Conservation (phyloP, 2,888 invertebrate species). For the Brassicogethes aeneus region DNA sequence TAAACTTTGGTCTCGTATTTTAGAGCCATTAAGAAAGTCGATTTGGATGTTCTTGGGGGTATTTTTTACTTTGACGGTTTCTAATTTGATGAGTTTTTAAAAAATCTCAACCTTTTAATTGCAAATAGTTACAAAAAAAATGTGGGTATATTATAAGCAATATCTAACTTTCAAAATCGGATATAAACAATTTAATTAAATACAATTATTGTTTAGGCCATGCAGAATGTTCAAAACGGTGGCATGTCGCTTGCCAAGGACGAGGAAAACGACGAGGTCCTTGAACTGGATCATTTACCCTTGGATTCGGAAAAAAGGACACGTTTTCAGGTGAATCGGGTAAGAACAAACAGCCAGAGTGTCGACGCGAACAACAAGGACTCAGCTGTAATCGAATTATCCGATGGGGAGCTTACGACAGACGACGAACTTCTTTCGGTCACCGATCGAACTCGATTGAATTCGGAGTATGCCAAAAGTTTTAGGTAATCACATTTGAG, state of each 20-base stretch:
- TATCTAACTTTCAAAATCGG: too few relatives aligned
- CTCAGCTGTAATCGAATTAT: conserved; percentile 13
- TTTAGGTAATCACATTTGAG: conserved; percentile 67
- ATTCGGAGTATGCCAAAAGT: conserved; percentile 60
- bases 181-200: too few relatives aligned
- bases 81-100: too few relatives aligned
- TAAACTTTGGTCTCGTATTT: too few relatives aligned
- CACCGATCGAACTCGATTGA: conserved; percentile 40
- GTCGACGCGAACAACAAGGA: conserved; percentile 14
- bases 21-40: too few relatives aligned
- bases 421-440: conserved; percentile 43
- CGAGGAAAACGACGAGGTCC: conserved; percentile 6
- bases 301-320: conserved; percentile 40
- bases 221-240: background rate
- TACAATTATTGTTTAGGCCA: too few relatives aligned
- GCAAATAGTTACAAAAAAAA: too few relatives aligned
- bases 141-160: too few relatives aligned
- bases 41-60: too few relatives aligned
- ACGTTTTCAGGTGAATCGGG: conserved; percentile 53
- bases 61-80: too few relatives aligned
- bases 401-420: conserved; percentile 34
- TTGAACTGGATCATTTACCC: conserved; percentile 27
- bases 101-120: too few relatives aligned
- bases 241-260: background rate
- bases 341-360: conserved; percentile 44